phyloP scores from a whole-genome alignment of 2,797 vertebrate genomes.

The Picus viridis region DNA sequence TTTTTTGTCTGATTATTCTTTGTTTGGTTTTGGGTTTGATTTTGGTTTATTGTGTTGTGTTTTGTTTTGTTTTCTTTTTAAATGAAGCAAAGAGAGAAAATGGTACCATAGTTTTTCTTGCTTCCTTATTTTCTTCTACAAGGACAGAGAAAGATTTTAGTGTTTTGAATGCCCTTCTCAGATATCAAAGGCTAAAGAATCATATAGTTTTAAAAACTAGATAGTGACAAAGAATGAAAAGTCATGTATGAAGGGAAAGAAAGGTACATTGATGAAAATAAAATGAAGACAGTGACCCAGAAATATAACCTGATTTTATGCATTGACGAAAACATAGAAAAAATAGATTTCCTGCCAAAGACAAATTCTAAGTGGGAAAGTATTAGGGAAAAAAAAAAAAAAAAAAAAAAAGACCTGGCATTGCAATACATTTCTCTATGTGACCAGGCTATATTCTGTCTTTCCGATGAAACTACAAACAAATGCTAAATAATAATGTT shows the following conservation, averaged over 20 bases:
- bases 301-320: background rate
- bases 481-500: background rate
- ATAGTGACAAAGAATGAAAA: background rate
- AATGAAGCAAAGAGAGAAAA: background rate
- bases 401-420: fast-evolving
- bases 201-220: background rate
- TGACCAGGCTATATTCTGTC: background rate
- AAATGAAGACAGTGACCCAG: background rate
- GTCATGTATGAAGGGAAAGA: background rate
- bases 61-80: background rate
- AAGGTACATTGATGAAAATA: background rate
- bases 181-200: background rate
- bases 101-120: background rate
- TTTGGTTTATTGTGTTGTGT: background rate
- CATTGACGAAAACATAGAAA: background rate
- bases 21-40: background rate
- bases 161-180: background rate
- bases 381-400: background rate
- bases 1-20: no score
- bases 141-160: background rate
- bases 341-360: background rate
- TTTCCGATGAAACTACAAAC: background rate
- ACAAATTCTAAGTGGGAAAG: background rate
- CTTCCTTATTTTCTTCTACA: background rate
- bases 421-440: background rate